Conservation (phyloP, 2,888 invertebrate genomes). For the Drosophila robusta region DNA sequence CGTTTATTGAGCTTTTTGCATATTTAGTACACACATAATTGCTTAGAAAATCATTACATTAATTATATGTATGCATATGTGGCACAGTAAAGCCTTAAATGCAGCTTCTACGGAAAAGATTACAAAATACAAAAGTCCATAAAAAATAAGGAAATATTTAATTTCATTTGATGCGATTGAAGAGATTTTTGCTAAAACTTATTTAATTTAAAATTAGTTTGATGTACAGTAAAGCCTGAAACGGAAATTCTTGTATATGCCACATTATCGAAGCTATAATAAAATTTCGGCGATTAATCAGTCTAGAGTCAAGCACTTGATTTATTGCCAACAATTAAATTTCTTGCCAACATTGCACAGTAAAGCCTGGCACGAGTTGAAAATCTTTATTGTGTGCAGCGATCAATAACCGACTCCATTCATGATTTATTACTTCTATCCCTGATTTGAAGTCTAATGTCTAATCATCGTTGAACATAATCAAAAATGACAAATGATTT, state of each 20-base stretch:
- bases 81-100: too few relatives aligned
- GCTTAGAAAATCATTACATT: too few relatives aligned
- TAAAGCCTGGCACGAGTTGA: not conserved
- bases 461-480: constrained; percentile 11
- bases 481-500: constrained; percentile 13
- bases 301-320: not conserved
- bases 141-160: too few relatives aligned
- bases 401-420: not conserved
- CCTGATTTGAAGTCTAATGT: not conserved
- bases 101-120: too few relatives aligned
- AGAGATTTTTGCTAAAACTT: too few relatives aligned
- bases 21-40: too few relatives aligned
- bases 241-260: not conserved
- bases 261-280: not conserved
- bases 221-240: not conserved
- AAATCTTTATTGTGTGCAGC: too few relatives aligned
- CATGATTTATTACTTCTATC: constrained; percentile 12
- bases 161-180: too few relatives aligned
- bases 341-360: constrained; percentile 3
- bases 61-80: too few relatives aligned
- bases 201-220: not conserved
- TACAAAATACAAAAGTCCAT: too few relatives aligned
- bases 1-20: too few relatives aligned
- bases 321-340: not conserved
- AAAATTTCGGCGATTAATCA: not conserved